Evolutionary conservation across 2,113 vertebrate species (phyloP).

Genomic region (Mugil cephalus): DNA sequence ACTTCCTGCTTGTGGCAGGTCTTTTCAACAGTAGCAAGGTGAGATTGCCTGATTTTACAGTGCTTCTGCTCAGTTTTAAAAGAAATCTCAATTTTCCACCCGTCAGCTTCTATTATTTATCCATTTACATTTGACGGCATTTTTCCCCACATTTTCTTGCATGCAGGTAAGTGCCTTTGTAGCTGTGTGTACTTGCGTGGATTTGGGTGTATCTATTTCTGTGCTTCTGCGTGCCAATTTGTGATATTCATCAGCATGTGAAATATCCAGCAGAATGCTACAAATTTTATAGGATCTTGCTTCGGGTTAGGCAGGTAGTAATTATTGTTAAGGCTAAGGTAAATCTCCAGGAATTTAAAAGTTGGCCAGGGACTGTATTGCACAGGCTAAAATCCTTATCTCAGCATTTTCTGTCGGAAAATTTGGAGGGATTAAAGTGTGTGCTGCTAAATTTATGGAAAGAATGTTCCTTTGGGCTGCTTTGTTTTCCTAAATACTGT

Average conservation of each 20-base stretch:
- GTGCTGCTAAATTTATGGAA: too few species aligned
- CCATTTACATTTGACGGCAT: conserved; percentile 33
- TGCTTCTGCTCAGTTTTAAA: conserved; percentile 34
- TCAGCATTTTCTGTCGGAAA: too few species aligned
- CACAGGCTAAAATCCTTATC: too few species aligned
- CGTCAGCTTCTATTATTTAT: conserved; percentile 55
- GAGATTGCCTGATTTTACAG: conserved; percentile 33
- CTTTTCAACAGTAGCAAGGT: conserved; percentile 30
- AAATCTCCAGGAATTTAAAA: too few species aligned
- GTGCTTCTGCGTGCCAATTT: background rate
- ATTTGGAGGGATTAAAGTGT: too few species aligned
- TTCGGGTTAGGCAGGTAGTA: too few species aligned
- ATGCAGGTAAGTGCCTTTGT: background rate
- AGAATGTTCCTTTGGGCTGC: too few species aligned
- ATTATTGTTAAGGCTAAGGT: too few species aligned
- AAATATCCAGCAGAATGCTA: conserved; percentile 2
- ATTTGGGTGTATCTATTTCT: background rate
- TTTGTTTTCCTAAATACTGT: too few species aligned
- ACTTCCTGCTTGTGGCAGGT: conserved; percentile 50
- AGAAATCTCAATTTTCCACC: conserved; percentile 60
- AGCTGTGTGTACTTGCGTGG: background rate
- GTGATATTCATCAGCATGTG: too few species aligned
- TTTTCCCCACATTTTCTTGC: conserved; percentile 4
- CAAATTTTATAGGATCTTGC: conserved; percentile 5
- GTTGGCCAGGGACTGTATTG: too few species aligned